Evolutionary conservation across 2,888 invertebrate species (phyloP).

Genomic region (Brassicogethes aeneus): DNA sequence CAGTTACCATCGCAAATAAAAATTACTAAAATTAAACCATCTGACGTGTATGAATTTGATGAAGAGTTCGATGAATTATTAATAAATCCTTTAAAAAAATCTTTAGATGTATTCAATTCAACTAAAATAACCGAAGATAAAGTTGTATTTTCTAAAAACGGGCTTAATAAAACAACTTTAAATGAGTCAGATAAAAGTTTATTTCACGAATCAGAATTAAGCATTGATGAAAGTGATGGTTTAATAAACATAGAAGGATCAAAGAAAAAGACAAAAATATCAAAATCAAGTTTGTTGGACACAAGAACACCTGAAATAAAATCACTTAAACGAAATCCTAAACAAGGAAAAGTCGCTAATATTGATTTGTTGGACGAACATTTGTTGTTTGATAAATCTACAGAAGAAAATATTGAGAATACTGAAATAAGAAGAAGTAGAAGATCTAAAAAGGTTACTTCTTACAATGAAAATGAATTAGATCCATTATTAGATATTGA

Average conservation of each 20-base stretch:
- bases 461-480: slow-evolving; percentile 30
- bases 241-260: neutral
- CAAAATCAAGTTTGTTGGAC: neutral
- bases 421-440: slow-evolving; percentile 19
- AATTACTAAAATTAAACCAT: too few relatives aligned
- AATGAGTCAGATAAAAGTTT: neutral
- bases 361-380: slow-evolving; percentile 1
- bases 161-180: too few relatives aligned
- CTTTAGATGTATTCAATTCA: neutral
- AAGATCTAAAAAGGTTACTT: slow-evolving; percentile 26
- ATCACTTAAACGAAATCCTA: neutral
- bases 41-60: slow-evolving; percentile 15
- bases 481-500: slow-evolving; percentile 26
- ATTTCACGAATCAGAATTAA: neutral
- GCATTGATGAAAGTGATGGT: neutral
- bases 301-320: neutral
- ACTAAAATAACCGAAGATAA: neutral
- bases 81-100: neutral
- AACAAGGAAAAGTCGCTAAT: neutral
- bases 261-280: neutral
- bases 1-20: too few relatives aligned
- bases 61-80: slow-evolving; percentile 7
- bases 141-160: too few relatives aligned
- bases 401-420: neutral
- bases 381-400: neutral